Evolutionary conservation across 2,113 vertebrate species (phyloP).

Genomic region (Actinemys pallida): DNA sequence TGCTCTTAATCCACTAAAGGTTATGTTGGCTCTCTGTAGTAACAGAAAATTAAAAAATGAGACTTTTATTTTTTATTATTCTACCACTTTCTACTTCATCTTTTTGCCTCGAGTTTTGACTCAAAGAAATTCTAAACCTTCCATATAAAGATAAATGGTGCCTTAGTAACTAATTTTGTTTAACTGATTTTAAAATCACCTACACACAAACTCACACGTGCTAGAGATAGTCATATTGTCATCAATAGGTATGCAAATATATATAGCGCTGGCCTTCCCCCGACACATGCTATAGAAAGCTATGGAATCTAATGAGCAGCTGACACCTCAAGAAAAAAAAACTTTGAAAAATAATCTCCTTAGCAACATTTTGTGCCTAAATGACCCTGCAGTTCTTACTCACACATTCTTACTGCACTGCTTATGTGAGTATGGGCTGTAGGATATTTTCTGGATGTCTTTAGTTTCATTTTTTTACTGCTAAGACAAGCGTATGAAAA

Average conservation of each 20-base stretch:
- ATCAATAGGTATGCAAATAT: slow-evolving; percentile 66
- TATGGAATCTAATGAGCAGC: slow-evolving; percentile 20
- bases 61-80: slow-evolving; percentile 57
- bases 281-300: slow-evolving; percentile 42
- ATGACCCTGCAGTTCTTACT: slow-evolving; percentile 22
- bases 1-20: slow-evolving; percentile 67
- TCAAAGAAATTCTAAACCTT: slow-evolving; percentile 51
- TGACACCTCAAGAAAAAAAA: slow-evolving; percentile 41
- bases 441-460: background rate
- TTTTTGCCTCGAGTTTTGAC: slow-evolving; percentile 23
- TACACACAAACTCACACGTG: background rate
- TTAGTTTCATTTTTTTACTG: background rate
- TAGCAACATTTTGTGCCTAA: slow-evolving; percentile 31
- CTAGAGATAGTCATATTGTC: slow-evolving; percentile 32
- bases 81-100: background rate
- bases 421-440: background rate
- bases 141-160: background rate
- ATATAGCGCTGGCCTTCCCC: slow-evolving; percentile 48
- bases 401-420: background rate
- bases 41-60: slow-evolving; percentile 57
- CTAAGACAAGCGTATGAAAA: background rate
- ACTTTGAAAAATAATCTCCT: slow-evolving; percentile 51
- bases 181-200: slow-evolving; percentile 47
- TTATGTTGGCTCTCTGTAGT: slow-evolving; percentile 54
- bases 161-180: slow-evolving; percentile 51